Evolutionary conservation across 1,140 invertebrate species (phyloP).

Genomic region (Ceratosolen solmsi): DNA sequence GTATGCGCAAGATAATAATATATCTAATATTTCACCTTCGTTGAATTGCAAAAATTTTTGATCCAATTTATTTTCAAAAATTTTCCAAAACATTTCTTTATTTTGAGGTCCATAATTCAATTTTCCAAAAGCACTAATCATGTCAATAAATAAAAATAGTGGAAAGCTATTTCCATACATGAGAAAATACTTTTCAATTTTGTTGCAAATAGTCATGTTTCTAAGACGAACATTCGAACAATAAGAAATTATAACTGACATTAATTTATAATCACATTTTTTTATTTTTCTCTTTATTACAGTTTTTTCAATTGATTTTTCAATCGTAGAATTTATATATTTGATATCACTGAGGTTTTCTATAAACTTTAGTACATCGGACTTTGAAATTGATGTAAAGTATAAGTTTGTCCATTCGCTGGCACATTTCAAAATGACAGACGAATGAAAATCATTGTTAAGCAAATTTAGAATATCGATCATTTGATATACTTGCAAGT

Average conservation of each 20-base stretch:
- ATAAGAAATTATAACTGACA: conserved; percentile 78
- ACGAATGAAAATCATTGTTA: conserved; percentile 65
- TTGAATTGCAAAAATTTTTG: conserved; percentile 77
- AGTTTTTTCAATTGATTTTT: conserved; percentile 77
- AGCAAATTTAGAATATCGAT: conserved; percentile 74
- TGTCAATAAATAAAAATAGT: conserved; percentile 74
- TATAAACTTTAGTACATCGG: conserved; percentile 76
- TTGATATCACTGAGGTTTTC: conserved; percentile 74
- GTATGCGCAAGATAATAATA: conserved; percentile 80
- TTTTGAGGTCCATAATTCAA: conserved; percentile 77
- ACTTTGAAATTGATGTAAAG: conserved; percentile 61
- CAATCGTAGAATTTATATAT: conserved; percentile 68
- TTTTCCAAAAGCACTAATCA: conserved; percentile 78
- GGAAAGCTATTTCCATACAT: conserved; percentile 73
- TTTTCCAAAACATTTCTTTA: conserved; percentile 76
- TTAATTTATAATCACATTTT: conserved; percentile 75
- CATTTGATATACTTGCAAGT: conserved; percentile 74
- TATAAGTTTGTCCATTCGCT: conserved; percentile 77
- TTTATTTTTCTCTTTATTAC: conserved; percentile 73
- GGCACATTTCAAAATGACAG: conserved; percentile 71
- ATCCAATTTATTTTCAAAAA: conserved; percentile 75
- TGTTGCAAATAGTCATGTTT: conserved; percentile 76
- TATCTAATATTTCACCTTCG: conserved; percentile 76
- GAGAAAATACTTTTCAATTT: conserved; percentile 76
- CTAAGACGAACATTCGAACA: conserved; percentile 76